These are phyloP conservation scores for Eubasilissa splendida DNA, from an alignment of 2,888 invertebrate genomes.

Conservation along the genomic window DNA sequence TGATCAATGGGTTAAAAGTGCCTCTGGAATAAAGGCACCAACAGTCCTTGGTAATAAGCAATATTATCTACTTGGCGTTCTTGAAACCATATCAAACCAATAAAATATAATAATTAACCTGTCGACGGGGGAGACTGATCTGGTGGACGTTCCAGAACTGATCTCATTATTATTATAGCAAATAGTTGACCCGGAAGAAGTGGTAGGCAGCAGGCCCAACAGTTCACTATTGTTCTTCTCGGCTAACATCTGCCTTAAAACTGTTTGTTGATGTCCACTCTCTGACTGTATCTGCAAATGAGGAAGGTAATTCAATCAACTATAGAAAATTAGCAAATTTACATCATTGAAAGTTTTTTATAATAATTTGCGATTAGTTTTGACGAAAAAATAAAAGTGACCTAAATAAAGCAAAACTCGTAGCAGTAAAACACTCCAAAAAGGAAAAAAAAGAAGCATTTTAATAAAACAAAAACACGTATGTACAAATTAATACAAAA, in stretches of 20 bases:
- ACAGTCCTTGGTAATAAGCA: too few relatives aligned
- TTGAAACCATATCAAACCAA: too few relatives aligned
- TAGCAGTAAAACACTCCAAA: too few relatives aligned
- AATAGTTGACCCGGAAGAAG: slow-evolving; percentile 62
- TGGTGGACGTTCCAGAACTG: slow-evolving; percentile 73
- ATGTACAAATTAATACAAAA: background rate
- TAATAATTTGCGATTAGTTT: too few relatives aligned
- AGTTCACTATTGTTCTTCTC: slow-evolving; percentile 52
- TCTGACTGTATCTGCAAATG: slow-evolving; percentile 65
- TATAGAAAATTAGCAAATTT: background rate
- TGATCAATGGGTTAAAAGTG: too few relatives aligned
- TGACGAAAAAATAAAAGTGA: too few relatives aligned
- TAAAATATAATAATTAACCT: slow-evolving; percentile 62
- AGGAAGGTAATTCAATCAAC: background rate
- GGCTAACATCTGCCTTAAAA: slow-evolving; percentile 61
- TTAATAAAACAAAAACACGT: too few relatives aligned
- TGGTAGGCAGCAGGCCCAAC: slow-evolving; percentile 55
- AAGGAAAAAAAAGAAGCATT: too few relatives aligned
- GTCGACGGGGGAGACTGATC: slow-evolving; percentile 77
- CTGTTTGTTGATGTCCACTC: slow-evolving; percentile 65
- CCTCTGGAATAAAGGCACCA: too few relatives aligned
- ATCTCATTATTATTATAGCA: slow-evolving; percentile 66
- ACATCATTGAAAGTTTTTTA: too few relatives aligned
- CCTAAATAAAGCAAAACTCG: too few relatives aligned
- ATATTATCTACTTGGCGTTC: too few relatives aligned